Evolutionary conservation across 2,113 vertebrate genomes (phyloP).

Genomic region (Chaenogobius annularis): DNA sequence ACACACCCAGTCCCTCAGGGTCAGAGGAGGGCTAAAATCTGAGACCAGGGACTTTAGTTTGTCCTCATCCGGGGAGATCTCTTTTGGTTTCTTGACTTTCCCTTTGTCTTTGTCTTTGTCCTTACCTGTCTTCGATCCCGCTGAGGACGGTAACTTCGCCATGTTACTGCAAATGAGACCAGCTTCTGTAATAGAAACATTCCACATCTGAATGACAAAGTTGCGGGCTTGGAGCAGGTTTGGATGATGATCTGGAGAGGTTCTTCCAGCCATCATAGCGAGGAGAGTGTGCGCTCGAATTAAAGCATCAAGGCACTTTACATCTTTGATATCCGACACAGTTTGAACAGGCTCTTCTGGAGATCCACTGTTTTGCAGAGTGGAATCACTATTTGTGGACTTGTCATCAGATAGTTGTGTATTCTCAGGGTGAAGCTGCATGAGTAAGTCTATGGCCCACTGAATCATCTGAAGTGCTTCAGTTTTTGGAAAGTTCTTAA

Average conservation of each 20-base stretch:
- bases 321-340: conserved; percentile 67
- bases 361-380: conserved; percentile 35
- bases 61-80: conserved; percentile 54
- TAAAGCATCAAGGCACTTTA: conserved; percentile 81
- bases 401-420: conserved; percentile 17
- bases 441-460: conserved; percentile 81
- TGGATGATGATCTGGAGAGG: conserved; percentile 68
- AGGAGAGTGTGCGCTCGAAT: conserved; percentile 80
- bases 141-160: conserved; percentile 33
- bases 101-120: conserved; percentile 48
- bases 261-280: conserved; percentile 70
- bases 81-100: conserved; percentile 67
- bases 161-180: conserved; percentile 46
- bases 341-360: conserved; percentile 36
- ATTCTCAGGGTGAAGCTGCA: conserved; percentile 53
- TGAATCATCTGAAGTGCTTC: conserved; percentile 75
- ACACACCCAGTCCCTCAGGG: conserved; percentile 80
- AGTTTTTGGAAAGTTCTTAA: conserved; percentile 75
- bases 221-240: conserved; percentile 81
- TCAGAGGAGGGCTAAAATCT: conserved; percentile 64
- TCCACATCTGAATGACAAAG: conserved; percentile 82
- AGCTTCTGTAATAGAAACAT: conserved; percentile 76
- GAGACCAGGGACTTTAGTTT: conserved; percentile 50
- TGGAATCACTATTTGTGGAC: neutral
- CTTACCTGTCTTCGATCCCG: conserved; percentile 68